Evolutionary conservation across 1,140 invertebrate species (phyloP), one percentile per base, ranked within the genome.

Genomic region (Tetramorium parvispinum): DNA sequence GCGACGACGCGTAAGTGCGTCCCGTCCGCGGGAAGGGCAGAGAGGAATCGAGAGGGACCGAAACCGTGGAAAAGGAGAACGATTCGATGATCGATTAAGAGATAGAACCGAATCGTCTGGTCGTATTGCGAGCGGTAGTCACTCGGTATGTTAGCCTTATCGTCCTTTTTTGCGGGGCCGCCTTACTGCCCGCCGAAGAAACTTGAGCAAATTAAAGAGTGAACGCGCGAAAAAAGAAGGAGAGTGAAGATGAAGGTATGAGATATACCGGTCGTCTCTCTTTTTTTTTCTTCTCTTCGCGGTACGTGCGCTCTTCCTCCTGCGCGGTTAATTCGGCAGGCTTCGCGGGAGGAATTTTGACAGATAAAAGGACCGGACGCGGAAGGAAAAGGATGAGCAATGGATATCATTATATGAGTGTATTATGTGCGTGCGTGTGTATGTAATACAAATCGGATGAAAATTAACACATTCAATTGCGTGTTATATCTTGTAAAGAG

Each of bases 191-290:
- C 79, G 66, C 24, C 24, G 40, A 21, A 46, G 40, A 83, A 83
- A 83, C 53, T 75, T 83, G 24, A 59, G 40, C 68, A 83, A 83
- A 83, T 83, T 73, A 83, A 83, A 83, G 68, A 83, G 68, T 59
- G 24, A 68, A 83, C 53, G 68, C 68, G 79, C 24, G 68, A 75
- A 75, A 75, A 83, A 83, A 83, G 51, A 73, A 57, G 21, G 40
- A 82, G 51, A 57, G n/a, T 49, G 53, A 71, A 82, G 78, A 82
- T 82, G 24, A 59, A 32, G 53, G 79, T 24, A 59, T 24, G 79
- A 82, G 79, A 82, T 82, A 83, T 40, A 61, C 79, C 79, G 66
- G 40, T 59, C 27, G 53, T 83, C 71, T 32, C 27, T 32, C 32
- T 59, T 73, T 53, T 40, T 40, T 83, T 46, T 73, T 32, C 21